Percentiles rank a stretch among this genome's conserved stretches.
Conservation (phyloP, 2,888 invertebrate genomes). For the Drosophila subquinaria region DNA sequence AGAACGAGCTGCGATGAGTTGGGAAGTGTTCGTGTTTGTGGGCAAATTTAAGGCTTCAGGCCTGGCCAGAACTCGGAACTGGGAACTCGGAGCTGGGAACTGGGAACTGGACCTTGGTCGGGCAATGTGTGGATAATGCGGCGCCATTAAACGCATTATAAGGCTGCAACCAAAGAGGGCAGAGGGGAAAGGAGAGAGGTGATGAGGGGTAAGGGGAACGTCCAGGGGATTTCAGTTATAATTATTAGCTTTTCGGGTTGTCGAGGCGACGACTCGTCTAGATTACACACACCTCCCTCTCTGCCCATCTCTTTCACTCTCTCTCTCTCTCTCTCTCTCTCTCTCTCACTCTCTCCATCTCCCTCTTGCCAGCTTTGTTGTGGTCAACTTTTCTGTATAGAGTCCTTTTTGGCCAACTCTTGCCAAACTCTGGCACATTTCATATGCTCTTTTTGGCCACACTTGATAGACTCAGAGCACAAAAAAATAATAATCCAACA, state of each 20-base stretch:
- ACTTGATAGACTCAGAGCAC: constrained; percentile 1
- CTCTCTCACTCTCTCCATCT: background rate
- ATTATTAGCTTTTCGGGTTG: constrained; percentile 66
- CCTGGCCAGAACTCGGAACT: constrained; percentile 18
- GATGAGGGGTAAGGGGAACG: background rate
- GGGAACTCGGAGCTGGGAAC: background rate
- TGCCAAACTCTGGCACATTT: background rate
- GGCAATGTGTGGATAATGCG: constrained; percentile 72
- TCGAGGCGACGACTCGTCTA: constrained; percentile 49
- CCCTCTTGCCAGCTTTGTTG: constrained; percentile 42
- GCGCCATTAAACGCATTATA: constrained; percentile 70
- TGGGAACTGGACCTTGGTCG: constrained; percentile 9
- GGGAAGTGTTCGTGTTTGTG: constrained; percentile 17
- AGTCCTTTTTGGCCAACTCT: background rate
- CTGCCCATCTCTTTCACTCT: background rate
- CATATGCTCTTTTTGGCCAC: constrained; percentile 16
- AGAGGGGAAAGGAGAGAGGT: no score
- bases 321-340: background rate
- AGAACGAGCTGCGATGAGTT: constrained; percentile 24
- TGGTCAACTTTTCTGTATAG: constrained; percentile 36
- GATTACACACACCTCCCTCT: constrained; percentile 33
- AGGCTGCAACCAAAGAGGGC: background rate
- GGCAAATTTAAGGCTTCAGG: constrained; percentile 69
- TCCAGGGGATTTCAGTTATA: constrained; percentile 43
- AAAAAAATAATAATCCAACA: constrained; percentile 10